Evolutionary conservation across 2,888 invertebrate species (phyloP).

Genomic region (Erebia ligea): DNA sequence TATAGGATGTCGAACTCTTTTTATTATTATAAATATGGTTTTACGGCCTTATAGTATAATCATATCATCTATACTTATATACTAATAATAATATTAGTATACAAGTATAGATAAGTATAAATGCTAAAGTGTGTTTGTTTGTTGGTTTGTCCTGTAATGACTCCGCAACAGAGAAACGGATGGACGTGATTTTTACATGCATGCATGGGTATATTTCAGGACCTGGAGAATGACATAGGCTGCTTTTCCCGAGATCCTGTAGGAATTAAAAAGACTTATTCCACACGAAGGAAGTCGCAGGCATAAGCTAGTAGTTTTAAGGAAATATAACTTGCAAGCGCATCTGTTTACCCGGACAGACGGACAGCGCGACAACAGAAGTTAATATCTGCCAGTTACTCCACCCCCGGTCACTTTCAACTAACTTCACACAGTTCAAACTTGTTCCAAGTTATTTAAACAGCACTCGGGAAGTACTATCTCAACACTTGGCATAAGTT

Average conservation of each 20-base stretch:
- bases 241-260: too few species aligned
- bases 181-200: too few species aligned
- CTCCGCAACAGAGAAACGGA: too few species aligned
- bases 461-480: slow-evolving; percentile 17
- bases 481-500: slow-evolving; percentile 9
- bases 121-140: too few species aligned
- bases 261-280: too few species aligned
- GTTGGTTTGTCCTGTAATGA: too few species aligned
- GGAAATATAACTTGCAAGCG: not conserved
- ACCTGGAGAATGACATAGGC: too few species aligned
- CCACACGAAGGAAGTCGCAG: too few species aligned
- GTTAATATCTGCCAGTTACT: slow-evolving; percentile 20
- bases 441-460: slow-evolving; percentile 18
- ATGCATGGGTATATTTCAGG: too few species aligned
- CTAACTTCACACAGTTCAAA: slow-evolving; percentile 20
- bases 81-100: too few species aligned
- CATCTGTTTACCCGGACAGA: not conserved
- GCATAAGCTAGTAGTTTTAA: not conserved
- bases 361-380: slow-evolving; percentile 1
- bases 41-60: not conserved
- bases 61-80: too few species aligned
- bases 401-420: slow-evolving; percentile 17
- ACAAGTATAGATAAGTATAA: too few species aligned
- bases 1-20: slow-evolving; percentile 10
- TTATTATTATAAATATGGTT: not conserved